Base-by-base conservation (phyloP, 2,113 vertebrate species). In the Narcine bancroftii region DNA sequence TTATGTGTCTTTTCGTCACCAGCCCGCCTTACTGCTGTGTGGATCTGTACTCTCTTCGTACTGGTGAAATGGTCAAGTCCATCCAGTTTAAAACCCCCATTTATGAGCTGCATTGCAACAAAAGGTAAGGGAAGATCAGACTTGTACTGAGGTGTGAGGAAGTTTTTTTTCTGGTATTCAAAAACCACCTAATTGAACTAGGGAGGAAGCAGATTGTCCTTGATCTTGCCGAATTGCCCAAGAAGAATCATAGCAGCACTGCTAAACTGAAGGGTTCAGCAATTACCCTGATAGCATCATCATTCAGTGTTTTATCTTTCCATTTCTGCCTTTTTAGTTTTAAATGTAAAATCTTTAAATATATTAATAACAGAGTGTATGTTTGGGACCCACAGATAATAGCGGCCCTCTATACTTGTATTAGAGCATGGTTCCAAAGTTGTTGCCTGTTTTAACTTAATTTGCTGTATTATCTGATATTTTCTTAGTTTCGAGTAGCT, bases 1-100 rank as follows among this genome's bases (percentile, higher is more conserved):
- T 91, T 45, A 0, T 92, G 11, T 93, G 3, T 93, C 29, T 95
- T 36, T 96, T 83, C 93, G 99, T 98, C 93, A 97, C 97, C 29
- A 99, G 97, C 94, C 97, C 97, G 0, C 97, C 98, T 0, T 99
- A 98, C 94, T 99, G 98, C 92, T 99, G 97, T 92, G 97, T 97
- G 60, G 99, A 99, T 95, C 96, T 99, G 3, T 98, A 99, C 93
- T 99, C 99, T 79, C 95, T 99, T 92, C 95, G 97, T 76, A 99
- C 97, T 0, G 99, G 98, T 29, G 99, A 99, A 94, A 98, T 99
- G 97, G 98, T 99, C 92, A 99, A 99, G 93, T 99, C 98, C 2
- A 98, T 99, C 94, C 99, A 99, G 94, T 99, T 99, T 95, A 99
- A 99, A 95, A 99, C 99, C 0, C 97, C 98, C 4, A 99, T 99